These are phyloP conservation scores for Nesogale talazaci DNA, from an alignment of 2,113 vertebrate genomes.

Conservation along the genomic window DNA sequence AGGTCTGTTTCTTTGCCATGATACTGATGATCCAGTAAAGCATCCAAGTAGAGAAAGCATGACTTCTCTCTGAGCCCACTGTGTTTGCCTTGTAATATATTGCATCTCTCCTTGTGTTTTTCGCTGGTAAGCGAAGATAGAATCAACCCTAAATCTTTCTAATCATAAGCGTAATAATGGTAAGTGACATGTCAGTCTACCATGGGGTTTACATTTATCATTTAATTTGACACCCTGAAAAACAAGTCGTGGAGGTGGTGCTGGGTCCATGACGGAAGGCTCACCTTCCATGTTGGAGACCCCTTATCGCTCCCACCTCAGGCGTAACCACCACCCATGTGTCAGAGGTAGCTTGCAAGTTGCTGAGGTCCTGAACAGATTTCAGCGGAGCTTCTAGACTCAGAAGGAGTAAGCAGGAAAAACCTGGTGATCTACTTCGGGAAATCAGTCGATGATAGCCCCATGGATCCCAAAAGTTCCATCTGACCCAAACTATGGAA, in stretches of 20 bases:
- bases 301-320: neutral
- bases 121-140: neutral
- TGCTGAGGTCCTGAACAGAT: neutral
- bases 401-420: neutral
- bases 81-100: neutral
- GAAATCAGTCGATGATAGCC: neutral
- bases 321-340: neutral
- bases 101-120: neutral
- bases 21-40: neutral
- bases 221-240: neutral
- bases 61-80: neutral
- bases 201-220: neutral
- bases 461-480: neutral
- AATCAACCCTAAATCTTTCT: neutral
- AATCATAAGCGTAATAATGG: neutral
- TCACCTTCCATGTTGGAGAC: neutral
- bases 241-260: neutral
- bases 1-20: neutral
- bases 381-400: neutral
- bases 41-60: neutral
- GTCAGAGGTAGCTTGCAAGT: neutral
- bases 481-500: neutral
- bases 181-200: neutral
- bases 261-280: neutral
- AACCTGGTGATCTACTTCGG: neutral